A percentile compares a stretch with the other conserved stretches of the same genome.
phyloP scores from a whole-genome alignment of 2,113 vertebrate species.

The Rousettus leschenaultii region DNA sequence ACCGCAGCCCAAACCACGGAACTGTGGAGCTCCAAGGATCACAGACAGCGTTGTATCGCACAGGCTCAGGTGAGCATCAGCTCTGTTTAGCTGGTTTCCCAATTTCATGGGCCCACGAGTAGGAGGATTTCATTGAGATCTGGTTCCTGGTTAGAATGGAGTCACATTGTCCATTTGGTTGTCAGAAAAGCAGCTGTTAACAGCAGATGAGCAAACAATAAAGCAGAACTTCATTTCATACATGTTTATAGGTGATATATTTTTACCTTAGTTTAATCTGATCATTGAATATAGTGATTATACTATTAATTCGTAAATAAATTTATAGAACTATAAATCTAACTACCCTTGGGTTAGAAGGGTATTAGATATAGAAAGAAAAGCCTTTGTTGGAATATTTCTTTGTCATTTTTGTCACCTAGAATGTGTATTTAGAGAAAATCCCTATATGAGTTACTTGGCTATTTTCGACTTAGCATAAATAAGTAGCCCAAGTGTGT shows the following conservation, averaged over 20 bases:
- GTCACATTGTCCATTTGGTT: not conserved
- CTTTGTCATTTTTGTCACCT: conserved; percentile 8
- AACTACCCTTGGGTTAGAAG: not conserved
- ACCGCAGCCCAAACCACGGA: conserved; percentile 90
- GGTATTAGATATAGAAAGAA: not conserved
- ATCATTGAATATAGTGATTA: conserved; percentile 30
- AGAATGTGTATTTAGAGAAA: not conserved
- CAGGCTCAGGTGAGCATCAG: conserved; percentile 87
- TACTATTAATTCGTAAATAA: conserved; percentile 38
- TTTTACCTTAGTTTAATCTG: conserved; percentile 32
- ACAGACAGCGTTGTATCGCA: conserved; percentile 89
- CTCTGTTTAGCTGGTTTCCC: not conserved
- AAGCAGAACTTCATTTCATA: conserved; percentile 7
- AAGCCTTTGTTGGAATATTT: not conserved
- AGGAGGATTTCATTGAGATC: not conserved
- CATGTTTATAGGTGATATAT: not conserved
- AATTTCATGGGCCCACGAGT: not conserved
- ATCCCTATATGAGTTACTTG: not conserved
- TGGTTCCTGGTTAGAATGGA: not conserved
- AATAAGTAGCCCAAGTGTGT: not conserved
- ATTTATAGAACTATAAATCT: conserved; percentile 14
- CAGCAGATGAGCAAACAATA: conserved; percentile 20
- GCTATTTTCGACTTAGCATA: not conserved
- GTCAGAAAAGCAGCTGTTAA: not conserved
- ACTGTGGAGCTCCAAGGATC: conserved; percentile 86